Evolutionary conservation across 2,797 vertebrate species (phyloP).

Genomic region (Peromyscus aztecus): DNA sequence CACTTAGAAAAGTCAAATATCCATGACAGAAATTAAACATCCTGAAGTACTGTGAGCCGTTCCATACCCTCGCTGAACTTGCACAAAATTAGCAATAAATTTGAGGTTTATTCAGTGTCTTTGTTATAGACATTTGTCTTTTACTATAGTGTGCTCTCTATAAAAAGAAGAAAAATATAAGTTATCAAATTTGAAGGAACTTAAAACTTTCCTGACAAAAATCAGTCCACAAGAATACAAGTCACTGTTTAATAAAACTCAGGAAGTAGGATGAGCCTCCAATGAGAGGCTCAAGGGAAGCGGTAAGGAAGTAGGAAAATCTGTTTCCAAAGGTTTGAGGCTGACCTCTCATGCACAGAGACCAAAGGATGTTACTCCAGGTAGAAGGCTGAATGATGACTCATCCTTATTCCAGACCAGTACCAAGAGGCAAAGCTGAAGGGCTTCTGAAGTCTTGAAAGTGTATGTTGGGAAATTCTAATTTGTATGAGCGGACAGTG

Average conservation of each 20-base stretch:
- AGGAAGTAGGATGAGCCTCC: not conserved
- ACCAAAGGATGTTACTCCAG: not conserved
- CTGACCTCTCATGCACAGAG: not conserved
- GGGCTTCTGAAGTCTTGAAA: not conserved
- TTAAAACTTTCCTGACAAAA: not conserved
- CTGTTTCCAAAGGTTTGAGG: not conserved
- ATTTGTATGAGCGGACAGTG: not conserved
- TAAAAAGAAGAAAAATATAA: not conserved
- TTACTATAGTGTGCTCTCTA: not conserved
- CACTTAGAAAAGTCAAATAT: constrained; percentile 50
- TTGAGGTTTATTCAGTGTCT: not conserved
- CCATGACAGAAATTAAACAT: constrained; percentile 29
- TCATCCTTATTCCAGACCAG: not conserved
- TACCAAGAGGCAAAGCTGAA: not conserved
- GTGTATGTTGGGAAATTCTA: not conserved
- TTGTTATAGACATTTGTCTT: not conserved
- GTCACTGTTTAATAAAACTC: not conserved
- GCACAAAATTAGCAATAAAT: not conserved
- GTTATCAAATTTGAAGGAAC: not conserved
- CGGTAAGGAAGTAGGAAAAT: too few species aligned
- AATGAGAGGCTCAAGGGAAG: not conserved
- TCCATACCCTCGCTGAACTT: not conserved
- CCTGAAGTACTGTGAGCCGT: not conserved
- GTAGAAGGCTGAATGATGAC: not conserved
- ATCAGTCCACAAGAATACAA: not conserved